Base-by-base conservation (phyloP, 2,888 invertebrate species). In the Agonopterix heracliana region DNA sequence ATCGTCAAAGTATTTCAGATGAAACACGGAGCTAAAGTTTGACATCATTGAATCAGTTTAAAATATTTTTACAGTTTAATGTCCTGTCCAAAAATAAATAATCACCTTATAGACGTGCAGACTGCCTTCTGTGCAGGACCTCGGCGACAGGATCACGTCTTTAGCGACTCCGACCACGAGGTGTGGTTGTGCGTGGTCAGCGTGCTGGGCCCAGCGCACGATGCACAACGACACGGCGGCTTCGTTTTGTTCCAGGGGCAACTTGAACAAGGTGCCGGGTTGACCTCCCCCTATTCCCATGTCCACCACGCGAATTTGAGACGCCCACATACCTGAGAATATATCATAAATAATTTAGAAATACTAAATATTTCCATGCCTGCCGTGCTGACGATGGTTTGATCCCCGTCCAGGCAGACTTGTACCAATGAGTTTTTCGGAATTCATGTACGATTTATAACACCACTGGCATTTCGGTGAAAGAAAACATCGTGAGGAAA, bases 191-290 rank as follows among this genome's bases (percentile, higher is more conserved):
- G 74, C 76, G 49, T 78, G 74, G 4, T 90, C 91, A 0, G 78
- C 82, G 26, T 89, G 89, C 13, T 89, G 81, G 0, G 88, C 90
- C 89, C 98, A 98, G 66, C 95, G 94, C 36, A 95, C 91, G 49
- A 98, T 83, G 41, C 95, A 93, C 71, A 96, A 88, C 74, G 97
- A 95, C 79, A 97, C 93, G 0, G 98, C 98, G 0, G 99, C 98
- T 76, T 98, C 97, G 80, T 99, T 99, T 81, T 99, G 99, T 56
- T 96, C 96, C 41, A 99, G 88, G 42, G 95, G 91, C 54, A 97
- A 89, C 52, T 92, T 90, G 69, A 93, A 93, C 54, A 95, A 89
- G 0, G 97, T 96, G 50, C 90, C 91, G 0, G 96, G 97, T 54
- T 90, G 74, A 0, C 70, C 76, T 13, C 79, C 78, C 35, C 76